These are phyloP conservation scores for Azorinus chamasolen DNA, from an alignment of 2,888 invertebrate genomes.

Conservation along the genomic window DNA sequence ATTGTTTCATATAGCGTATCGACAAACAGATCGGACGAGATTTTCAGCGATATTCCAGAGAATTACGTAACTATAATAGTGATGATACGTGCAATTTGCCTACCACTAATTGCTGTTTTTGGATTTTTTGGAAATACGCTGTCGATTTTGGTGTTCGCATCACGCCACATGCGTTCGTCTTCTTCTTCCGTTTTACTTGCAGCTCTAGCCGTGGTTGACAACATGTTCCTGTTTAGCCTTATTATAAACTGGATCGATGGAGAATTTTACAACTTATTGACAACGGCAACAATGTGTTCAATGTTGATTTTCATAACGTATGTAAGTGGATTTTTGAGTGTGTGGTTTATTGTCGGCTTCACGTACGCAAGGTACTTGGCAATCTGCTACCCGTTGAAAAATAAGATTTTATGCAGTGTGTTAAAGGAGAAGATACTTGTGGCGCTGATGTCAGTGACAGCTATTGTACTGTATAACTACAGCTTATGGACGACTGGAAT, in stretches of 20 bases:
- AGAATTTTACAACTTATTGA: slow-evolving; percentile 55
- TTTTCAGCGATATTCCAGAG: too few relatives aligned
- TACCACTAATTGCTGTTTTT: slow-evolving; percentile 90
- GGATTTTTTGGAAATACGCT: slow-evolving; percentile 92
- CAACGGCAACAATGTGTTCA: slow-evolving; percentile 88
- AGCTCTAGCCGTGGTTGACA: slow-evolving; percentile 89
- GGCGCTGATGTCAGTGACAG: slow-evolving; percentile 45
- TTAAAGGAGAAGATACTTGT: slow-evolving; percentile 70
- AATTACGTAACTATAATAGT: not conserved
- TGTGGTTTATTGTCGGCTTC: slow-evolving; percentile 95
- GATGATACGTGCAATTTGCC: slow-evolving; percentile 76
- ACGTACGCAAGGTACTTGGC: slow-evolving; percentile 94
- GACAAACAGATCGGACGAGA: too few relatives aligned
- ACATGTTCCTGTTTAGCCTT: slow-evolving; percentile 88
- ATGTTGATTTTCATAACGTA: slow-evolving; percentile 85
- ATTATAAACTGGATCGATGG: slow-evolving; percentile 85
- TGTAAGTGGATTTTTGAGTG: slow-evolving; percentile 91
- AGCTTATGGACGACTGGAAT: slow-evolving; percentile 70
- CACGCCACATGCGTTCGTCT: slow-evolving; percentile 90
- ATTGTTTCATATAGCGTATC: too few relatives aligned
- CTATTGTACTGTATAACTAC: slow-evolving; percentile 67
- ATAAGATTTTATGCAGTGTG: slow-evolving; percentile 69
- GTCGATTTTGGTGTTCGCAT: slow-evolving; percentile 91
- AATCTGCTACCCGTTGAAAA: slow-evolving; percentile 91
- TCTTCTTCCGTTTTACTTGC: slow-evolving; percentile 93